phyloP scores from a whole-genome alignment of 2,888 invertebrate species.

The Lithophane socia region DNA sequence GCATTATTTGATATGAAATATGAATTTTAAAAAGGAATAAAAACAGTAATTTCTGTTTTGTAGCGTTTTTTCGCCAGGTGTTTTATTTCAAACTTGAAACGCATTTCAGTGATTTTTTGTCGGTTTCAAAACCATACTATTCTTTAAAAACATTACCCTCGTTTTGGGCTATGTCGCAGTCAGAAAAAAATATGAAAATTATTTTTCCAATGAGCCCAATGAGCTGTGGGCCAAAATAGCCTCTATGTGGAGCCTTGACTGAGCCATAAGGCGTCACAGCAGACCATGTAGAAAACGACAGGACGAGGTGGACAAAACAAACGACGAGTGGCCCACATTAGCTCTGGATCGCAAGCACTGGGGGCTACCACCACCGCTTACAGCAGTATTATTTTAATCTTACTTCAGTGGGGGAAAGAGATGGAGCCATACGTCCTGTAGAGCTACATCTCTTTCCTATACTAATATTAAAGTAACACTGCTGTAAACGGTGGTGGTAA shows the following conservation, averaged over 20 bases:
- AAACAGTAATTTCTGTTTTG: slow-evolving; percentile 21
- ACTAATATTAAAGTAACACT: too few species aligned
- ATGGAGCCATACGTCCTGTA: too few species aligned
- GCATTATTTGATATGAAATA: slow-evolving; percentile 50
- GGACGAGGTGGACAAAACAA: neutral
- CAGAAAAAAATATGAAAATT: neutral
- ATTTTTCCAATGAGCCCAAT: neutral
- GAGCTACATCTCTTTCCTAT: too few species aligned
- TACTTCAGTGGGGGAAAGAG: too few species aligned
- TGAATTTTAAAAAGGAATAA: slow-evolving; percentile 47
- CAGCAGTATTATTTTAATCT: too few species aligned
- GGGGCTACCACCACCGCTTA: too few species aligned
- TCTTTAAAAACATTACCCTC: neutral
- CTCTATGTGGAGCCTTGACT: too few species aligned
- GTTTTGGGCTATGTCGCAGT: neutral
- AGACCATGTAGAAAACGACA: neutral
- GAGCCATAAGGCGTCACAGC: neutral
- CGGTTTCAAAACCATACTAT: neutral
- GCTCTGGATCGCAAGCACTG: too few species aligned
- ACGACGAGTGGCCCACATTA: neutral
- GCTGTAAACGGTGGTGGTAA: too few species aligned
- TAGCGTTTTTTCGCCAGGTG: slow-evolving; percentile 12
- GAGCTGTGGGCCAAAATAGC: neutral
- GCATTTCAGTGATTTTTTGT: neutral
- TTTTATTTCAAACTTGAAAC: slow-evolving; percentile 1